phyloP scores from a whole-genome alignment of 2,888 invertebrate species.

The Eutolmus rufibarbis region DNA sequence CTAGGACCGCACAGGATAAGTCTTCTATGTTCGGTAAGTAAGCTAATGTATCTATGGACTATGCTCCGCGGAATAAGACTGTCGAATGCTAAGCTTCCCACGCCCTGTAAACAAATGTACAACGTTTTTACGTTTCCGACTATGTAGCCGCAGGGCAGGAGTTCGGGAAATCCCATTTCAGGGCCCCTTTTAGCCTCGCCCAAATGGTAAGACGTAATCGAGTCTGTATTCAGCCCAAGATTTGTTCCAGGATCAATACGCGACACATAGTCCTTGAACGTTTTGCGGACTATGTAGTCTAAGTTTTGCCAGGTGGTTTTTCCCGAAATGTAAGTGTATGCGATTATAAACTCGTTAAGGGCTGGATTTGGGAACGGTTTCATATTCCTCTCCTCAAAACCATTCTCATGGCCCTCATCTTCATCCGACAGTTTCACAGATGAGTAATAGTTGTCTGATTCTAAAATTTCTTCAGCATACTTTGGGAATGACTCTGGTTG shows the following conservation, averaged over 20 bases:
- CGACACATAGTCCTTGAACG: slow-evolving; percentile 93
- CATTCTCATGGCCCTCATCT: slow-evolving; percentile 48
- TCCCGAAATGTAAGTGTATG: slow-evolving; percentile 87
- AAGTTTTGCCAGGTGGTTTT: slow-evolving; percentile 95
- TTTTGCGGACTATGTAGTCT: slow-evolving; percentile 88
- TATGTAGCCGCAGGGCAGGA: slow-evolving; percentile 92
- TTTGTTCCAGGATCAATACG: slow-evolving; percentile 92
- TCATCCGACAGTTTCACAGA: slow-evolving; percentile 56
- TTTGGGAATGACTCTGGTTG: slow-evolving; percentile 79
- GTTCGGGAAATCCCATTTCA: slow-evolving; percentile 83
- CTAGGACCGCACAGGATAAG: slow-evolving; percentile 96
- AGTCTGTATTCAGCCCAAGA: slow-evolving; percentile 83
- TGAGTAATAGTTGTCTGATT: slow-evolving; percentile 71
- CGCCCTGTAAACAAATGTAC: slow-evolving; percentile 88
- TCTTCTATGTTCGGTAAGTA: slow-evolving; percentile 89
- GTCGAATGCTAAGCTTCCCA: slow-evolving; percentile 89
- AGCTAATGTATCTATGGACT: slow-evolving; percentile 89
- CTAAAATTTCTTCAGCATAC: slow-evolving; percentile 72
- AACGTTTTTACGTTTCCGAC: slow-evolving; percentile 86
- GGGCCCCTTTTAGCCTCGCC: slow-evolving; percentile 86
- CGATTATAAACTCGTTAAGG: slow-evolving; percentile 81
- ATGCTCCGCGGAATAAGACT: slow-evolving; percentile 96
- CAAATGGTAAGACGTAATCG: slow-evolving; percentile 91
- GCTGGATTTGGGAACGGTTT: slow-evolving; percentile 69
- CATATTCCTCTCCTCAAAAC: slow-evolving; percentile 57